Base-by-base conservation (phyloP, 2,113 vertebrate species). In the Emydura subglobosa region DNA sequence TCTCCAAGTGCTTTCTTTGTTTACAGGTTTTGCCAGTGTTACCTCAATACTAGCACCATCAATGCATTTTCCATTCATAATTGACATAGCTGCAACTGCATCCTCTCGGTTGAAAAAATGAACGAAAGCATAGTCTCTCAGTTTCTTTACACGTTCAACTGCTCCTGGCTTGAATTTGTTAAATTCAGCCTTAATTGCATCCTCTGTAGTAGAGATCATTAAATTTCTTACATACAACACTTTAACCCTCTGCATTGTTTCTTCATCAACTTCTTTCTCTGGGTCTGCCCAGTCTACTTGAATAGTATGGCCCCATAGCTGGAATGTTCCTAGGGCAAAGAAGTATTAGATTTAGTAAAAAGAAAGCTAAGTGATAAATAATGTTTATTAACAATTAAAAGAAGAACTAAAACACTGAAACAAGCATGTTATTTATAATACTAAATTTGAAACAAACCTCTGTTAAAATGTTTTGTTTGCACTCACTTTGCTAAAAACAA, bases 231-330 rank as follows among this genome's bases (percentile, higher is more conserved):
- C 99, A 90, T 99, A 99, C 22, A 99, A 98, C 34, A 99, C 99
- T 96, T 99, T 98, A 91, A 99, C 99, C 54, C 97, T 99, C 97
- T 99, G 99, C 99, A 99, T 99, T 3, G 98, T 99, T 98, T 99
- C 99, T 96, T 99, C 99, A 86, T 99, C 99, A 82, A 99, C 98
- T 86, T 99, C 98, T 74, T 98, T 99, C 97, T 99, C 99, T 14
- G 99, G 99, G 91, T 99, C 98, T 82, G 99, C 99, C 99, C 99
- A 99, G 97, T 99, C 98, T 89, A 99, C 99, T 96, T 99, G 99
- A 96, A 99, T 99, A 82, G 98, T 97, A 39, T 99, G 98, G 57
- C 99, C 99, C 99, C 99, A 99, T 76, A 99, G 97, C 82, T 99
- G 98, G 90, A 99, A 99, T 0, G 98, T 98, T 94, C 99, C 99